Conservation (phyloP, 2,113 vertebrate species). For the Peucedramus taeniatus region DNA sequence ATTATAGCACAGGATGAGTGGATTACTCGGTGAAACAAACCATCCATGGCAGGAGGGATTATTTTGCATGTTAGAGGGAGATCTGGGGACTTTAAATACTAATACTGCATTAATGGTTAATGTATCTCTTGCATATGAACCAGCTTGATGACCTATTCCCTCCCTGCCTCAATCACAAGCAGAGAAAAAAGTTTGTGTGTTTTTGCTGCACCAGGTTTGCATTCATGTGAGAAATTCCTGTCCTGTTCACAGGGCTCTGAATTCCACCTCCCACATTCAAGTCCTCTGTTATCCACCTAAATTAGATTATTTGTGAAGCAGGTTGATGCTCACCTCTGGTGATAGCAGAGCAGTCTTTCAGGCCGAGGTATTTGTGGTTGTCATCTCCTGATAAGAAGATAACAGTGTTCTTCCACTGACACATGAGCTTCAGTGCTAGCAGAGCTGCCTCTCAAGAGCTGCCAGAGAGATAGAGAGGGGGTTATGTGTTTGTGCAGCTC, state of each 20-base stretch:
- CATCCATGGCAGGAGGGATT: not conserved
- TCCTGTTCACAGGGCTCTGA: not conserved
- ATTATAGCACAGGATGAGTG: not conserved
- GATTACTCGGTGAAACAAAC: not conserved
- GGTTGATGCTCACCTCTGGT: not conserved
- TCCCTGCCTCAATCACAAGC: not conserved
- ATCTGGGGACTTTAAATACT: not conserved
- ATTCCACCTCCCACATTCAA: not conserved
- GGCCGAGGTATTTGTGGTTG: constrained; percentile 29
- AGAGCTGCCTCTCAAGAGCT: not conserved
- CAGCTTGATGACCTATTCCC: not conserved
- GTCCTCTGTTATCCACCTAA: not conserved
- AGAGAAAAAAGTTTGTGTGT: not conserved
- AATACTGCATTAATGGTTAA: not conserved
- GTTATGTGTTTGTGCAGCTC: not conserved
- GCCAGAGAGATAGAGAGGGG: not conserved
- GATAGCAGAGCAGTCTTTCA: not conserved
- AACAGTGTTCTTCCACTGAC: constrained; percentile 10
- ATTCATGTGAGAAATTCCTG: not conserved
- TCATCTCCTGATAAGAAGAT: constrained; percentile 44
- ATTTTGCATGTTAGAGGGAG: not conserved
- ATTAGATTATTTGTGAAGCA: constrained; percentile 28
- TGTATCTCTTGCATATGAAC: not conserved
- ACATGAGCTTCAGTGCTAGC: not conserved
- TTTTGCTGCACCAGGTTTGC: not conserved